These are phyloP conservation scores for Embiotoca jacksoni DNA, from an alignment of 2,113 vertebrate species.

Conservation along the genomic window DNA sequence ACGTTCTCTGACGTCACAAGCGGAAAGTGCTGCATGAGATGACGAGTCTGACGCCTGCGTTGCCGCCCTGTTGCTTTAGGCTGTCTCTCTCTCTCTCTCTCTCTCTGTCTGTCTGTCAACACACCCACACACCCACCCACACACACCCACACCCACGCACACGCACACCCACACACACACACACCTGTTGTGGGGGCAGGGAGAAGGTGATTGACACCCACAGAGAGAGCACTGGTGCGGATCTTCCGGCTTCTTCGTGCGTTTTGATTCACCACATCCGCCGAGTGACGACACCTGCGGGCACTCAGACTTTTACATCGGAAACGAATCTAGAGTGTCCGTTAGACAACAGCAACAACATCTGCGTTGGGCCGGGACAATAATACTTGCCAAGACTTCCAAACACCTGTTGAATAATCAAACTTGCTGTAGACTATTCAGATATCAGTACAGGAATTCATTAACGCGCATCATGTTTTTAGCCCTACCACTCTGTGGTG, in stretches of 20 bases:
- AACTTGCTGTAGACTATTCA: not conserved
- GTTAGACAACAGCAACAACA: constrained; percentile 28
- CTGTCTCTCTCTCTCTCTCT: constrained; percentile 7
- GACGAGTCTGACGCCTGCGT: constrained; percentile 39
- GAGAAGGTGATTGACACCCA: not conserved
- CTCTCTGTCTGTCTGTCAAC: not conserved
- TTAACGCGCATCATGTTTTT: too few relatives aligned
- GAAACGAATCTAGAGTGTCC: constrained; percentile 13
- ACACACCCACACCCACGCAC: not conserved
- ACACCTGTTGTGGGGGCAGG: not conserved
- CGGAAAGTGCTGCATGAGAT: constrained; percentile 45
- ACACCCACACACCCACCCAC: constrained; percentile 16
- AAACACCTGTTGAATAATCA: constrained; percentile 21
- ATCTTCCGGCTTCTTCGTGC: constrained; percentile 18
- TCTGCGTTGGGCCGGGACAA: not conserved
- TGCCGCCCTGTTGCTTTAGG: constrained; percentile 25
- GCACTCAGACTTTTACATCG: not conserved
- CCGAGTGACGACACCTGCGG: constrained; percentile 9
- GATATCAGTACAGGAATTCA: not conserved
- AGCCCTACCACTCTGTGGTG: too few relatives aligned
- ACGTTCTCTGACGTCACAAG: too few relatives aligned
- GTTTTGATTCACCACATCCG: constrained; percentile 62
- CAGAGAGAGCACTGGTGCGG: constrained; percentile 38
- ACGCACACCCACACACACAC: constrained; percentile 38
- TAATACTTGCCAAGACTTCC: not conserved